Percentiles rank a stretch among this genome's conserved stretches.
These are phyloP conservation scores for Psammodynastes pulverulentus DNA, from an alignment of 2,113 vertebrate genomes.

Conservation along the genomic window DNA sequence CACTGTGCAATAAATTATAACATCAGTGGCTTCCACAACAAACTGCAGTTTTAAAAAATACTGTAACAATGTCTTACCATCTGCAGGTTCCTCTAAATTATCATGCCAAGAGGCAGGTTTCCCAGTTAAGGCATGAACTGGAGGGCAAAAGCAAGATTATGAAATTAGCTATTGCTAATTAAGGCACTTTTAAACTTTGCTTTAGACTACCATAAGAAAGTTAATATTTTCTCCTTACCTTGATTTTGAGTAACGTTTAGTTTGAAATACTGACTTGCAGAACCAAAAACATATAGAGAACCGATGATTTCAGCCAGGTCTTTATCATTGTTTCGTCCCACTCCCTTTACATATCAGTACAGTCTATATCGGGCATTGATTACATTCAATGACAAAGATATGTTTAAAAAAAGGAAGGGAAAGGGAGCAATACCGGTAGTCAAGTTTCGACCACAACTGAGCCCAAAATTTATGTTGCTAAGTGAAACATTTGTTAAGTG, in stretches of 20 bases:
- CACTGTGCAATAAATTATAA: neutral
- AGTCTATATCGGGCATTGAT: neutral
- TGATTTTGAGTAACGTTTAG: neutral
- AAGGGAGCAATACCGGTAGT: neutral
- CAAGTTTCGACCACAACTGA: too few relatives aligned
- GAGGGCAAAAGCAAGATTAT: slow-evolving; percentile 16
- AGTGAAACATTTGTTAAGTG: neutral
- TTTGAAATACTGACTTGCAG: neutral
- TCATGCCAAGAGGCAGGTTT: slow-evolving; percentile 80
- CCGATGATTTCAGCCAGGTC: neutral
- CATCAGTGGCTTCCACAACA: neutral
- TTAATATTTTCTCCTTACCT: neutral
- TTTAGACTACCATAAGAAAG: neutral
- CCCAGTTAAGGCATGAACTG: slow-evolving; percentile 78
- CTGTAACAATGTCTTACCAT: slow-evolving; percentile 73
- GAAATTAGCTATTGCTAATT: neutral
- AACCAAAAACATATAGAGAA: neutral
- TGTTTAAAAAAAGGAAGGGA: neutral
- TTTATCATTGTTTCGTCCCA: neutral
- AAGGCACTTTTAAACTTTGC: neutral
- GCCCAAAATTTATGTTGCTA: neutral
- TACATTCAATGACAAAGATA: neutral
- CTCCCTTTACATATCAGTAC: neutral
- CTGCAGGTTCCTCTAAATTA: slow-evolving; percentile 59
- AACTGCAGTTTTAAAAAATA: neutral